phyloP scores from a whole-genome alignment of 1,140 invertebrate genomes.

The Drosophila punjabiensis region DNA sequence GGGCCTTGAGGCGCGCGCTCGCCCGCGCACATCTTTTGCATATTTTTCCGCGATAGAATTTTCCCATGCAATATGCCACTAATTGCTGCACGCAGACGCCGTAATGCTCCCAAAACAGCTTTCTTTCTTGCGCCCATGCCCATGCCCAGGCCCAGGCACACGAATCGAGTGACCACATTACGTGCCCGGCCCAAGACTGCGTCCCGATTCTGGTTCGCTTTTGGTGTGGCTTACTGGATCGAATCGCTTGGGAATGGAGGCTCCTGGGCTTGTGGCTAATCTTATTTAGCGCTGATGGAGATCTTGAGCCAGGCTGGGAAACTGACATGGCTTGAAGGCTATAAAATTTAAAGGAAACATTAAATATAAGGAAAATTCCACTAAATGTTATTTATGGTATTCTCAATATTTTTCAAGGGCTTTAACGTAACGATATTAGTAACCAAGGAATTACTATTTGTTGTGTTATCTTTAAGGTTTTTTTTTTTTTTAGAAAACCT shows the following conservation, averaged over 20 bases:
- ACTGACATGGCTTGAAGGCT: not conserved
- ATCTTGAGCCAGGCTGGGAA: not conserved
- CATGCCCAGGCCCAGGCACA: slow-evolving; percentile 12
- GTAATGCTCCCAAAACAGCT: slow-evolving; percentile 48
- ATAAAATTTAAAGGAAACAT: too few species aligned
- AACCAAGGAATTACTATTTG: not conserved
- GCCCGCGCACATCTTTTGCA: slow-evolving; percentile 63
- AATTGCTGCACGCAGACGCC: slow-evolving; percentile 75
- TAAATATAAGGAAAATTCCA: too few species aligned
- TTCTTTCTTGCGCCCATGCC: slow-evolving; percentile 60
- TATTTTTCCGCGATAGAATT: slow-evolving; percentile 76
- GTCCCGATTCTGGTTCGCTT: slow-evolving; percentile 28
- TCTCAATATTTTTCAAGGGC: not conserved
- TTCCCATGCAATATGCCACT: slow-evolving; percentile 81
- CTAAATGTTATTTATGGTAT: not conserved
- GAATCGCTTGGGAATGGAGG: slow-evolving; percentile 39
- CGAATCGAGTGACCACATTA: slow-evolving; percentile 58
- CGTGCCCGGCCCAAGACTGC: slow-evolving; percentile 39
- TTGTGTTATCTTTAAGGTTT: not conserved
- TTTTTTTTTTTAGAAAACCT: not conserved
- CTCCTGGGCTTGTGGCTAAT: slow-evolving; percentile 33
- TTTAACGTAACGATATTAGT: not conserved
- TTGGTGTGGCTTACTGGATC: slow-evolving; percentile 5
- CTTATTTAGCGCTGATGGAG: not conserved
- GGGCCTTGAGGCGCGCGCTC: slow-evolving; percentile 47